A percentile compares a stretch with the other conserved stretches of the same genome.
These are phyloP conservation scores for Melanostigma gelatinosum DNA, from an alignment of 2,113 vertebrate genomes.

Conservation along the genomic window DNA sequence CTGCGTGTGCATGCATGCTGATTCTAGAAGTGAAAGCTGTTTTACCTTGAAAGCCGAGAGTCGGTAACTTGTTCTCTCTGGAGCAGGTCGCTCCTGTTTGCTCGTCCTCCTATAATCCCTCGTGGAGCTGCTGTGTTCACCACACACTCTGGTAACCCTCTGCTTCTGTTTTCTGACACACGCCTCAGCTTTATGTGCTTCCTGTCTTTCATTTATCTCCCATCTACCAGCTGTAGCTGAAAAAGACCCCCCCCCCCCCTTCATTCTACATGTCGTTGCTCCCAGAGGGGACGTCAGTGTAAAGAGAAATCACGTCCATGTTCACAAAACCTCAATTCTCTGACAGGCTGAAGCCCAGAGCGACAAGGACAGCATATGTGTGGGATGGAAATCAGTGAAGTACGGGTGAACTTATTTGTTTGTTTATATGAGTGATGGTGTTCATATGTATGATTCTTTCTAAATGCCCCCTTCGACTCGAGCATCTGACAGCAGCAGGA, in stretches of 20 bases:
- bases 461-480: slow-evolving; percentile 13
- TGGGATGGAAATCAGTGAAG: slow-evolving; percentile 12
- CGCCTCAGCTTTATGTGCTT: slow-evolving; percentile 53
- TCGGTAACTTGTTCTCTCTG: slow-evolving; percentile 47
- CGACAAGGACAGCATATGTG: background rate
- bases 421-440: slow-evolving; percentile 20
- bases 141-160: slow-evolving; percentile 52
- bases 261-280: background rate
- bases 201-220: slow-evolving; percentile 59
- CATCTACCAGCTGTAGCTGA: slow-evolving; percentile 36
- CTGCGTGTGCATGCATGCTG: slow-evolving; percentile 1
- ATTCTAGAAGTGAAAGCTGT: slow-evolving; percentile 38
- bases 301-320: slow-evolving; percentile 55
- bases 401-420: slow-evolving; percentile 28
- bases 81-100: slow-evolving; percentile 44
- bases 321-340: slow-evolving; percentile 37
- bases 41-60: slow-evolving; percentile 63
- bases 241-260: slow-evolving; percentile 1
- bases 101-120: slow-evolving; percentile 56
- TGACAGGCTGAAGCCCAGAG: slow-evolving; percentile 44
- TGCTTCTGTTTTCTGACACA: slow-evolving; percentile 57
- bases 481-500: slow-evolving; percentile 41
- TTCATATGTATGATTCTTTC: slow-evolving; percentile 29
- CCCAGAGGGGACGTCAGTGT: slow-evolving; percentile 51
- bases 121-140: slow-evolving; percentile 51